phyloP scores from a whole-genome alignment of 2,888 invertebrate genomes.

The Drosophila antonietae region DNA sequence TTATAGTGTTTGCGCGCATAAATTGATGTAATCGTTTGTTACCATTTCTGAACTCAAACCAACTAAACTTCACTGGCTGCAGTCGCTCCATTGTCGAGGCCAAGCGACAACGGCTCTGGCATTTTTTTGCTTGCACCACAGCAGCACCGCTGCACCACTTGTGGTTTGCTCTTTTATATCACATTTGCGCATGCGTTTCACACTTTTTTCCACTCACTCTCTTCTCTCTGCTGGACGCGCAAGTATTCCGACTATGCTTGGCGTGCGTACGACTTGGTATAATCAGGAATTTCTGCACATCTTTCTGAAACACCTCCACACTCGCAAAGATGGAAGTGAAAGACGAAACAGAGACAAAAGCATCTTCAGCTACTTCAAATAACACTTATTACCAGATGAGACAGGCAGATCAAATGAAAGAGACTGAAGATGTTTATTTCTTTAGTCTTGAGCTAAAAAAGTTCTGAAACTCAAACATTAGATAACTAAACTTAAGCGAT shows the following conservation, averaged over 20 bases:
- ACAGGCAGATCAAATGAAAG: not conserved
- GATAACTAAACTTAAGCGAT: too few relatives aligned
- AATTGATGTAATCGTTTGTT: conserved; percentile 84
- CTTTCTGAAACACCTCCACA: conserved; percentile 22
- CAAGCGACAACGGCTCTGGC: conserved; percentile 12
- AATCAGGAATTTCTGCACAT: conserved; percentile 45
- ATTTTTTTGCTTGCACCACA: conserved; percentile 19
- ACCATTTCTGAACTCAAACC: conserved; percentile 76
- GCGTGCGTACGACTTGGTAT: conserved; percentile 62
- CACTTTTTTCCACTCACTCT: conserved; percentile 57
- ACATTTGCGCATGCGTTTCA: conserved; percentile 75
- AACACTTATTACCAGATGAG: not conserved
- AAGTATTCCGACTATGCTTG: conserved; percentile 69
- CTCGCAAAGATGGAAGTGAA: not conserved
- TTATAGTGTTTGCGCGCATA: conserved; percentile 83
- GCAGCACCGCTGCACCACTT: conserved; percentile 9
- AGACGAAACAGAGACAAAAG: not conserved
- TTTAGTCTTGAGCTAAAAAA: too few relatives aligned
- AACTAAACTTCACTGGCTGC: conserved; percentile 57
- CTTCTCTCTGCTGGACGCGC: conserved; percentile 19
- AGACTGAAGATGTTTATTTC: too few relatives aligned
- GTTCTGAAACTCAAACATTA: too few relatives aligned
- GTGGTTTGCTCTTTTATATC: conserved; percentile 53
- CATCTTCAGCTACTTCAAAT: not conserved
- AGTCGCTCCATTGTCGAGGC: conserved; percentile 46